Evolutionary conservation across 2,888 invertebrate genomes (phyloP), one percentile per base, ranked within the genome.

Genomic region (Lasioglossum vierecki): DNA sequence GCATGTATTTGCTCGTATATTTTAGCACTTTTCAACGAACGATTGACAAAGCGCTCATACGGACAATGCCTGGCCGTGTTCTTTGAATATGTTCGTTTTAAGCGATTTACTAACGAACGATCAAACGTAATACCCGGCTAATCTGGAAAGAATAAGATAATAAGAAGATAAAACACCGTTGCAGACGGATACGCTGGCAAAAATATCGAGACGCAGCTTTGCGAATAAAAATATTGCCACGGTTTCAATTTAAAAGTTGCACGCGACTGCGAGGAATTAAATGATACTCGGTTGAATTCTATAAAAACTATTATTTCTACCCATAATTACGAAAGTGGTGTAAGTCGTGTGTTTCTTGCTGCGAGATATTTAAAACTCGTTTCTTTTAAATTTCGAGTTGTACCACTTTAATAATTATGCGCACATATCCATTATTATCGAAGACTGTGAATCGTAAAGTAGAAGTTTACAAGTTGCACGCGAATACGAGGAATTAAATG

Each of bases 1-100:
- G 35, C 35, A 9, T 6, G 39, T 53, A 49, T 63, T 79, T 15
- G 72, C n/a, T n/a, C 18, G 22, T 30, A 26, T 81, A 68, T 75
- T 70, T 60, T 60, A 30, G 15, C 35, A n/a, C 22, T 60, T 30
- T n/a, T 60, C 15, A 49, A 46, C 13, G 22, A 60, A 26, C 60
- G 18, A 46, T 71, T 60, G 26, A 63, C 35, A 41, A 26, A 39
- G 30, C 15, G 30, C 60, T 8, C 30, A 5, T 22, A 3, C n/a
- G 11, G 11, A 70, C 70, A 35, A 66, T 35, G 66, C 66, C n/a
- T 57, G 57, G 57, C n/a, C n/a, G 3, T 66, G 35, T 70, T 39
- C 39, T 70, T 70, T n/a, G n/a, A 70, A 41, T 11, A 11, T 39
- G n/a, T 41, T 41, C 70, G n/a, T n/a, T 70, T 70, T 22, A 22